These are phyloP conservation scores for Ectemnius continuus DNA, from an alignment of 2,888 invertebrate species.

Conservation along the genomic window DNA sequence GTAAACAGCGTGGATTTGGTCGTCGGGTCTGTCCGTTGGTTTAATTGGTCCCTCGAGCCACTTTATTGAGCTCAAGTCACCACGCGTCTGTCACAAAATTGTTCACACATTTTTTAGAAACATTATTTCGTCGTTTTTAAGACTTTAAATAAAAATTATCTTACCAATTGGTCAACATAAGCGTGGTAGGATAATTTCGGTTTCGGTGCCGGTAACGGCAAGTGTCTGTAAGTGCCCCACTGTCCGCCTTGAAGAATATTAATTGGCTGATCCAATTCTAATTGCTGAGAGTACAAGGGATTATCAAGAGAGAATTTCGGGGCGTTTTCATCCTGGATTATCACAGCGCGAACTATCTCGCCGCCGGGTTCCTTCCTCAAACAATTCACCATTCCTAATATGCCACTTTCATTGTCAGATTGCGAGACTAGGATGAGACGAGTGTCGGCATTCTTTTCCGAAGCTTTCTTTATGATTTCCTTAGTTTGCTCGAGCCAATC, in stretches of 20 bases:
- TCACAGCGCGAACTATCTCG: conserved; percentile 81
- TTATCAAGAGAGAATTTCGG: conserved; percentile 83
- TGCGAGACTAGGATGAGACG: conserved; percentile 84
- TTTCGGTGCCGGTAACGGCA: conserved; percentile 81
- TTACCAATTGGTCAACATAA: conserved; percentile 84
- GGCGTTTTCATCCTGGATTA: conserved; percentile 81
- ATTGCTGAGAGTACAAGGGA: conserved; percentile 83
- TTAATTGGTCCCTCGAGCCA: conserved; percentile 87
- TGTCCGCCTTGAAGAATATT: conserved; percentile 83
- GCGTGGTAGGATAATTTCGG: conserved; percentile 82
- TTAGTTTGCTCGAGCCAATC: conserved; percentile 75
- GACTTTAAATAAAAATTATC: neutral
- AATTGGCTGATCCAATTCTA: conserved; percentile 86
- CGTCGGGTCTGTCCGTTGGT: conserved; percentile 31
- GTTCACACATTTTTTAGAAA: too few species aligned
- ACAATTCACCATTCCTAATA: conserved; percentile 94
- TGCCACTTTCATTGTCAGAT: conserved; percentile 84
- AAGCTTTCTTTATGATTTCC: conserved; percentile 34
- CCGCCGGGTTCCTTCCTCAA: conserved; percentile 87
- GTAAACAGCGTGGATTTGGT: conserved; percentile 83
- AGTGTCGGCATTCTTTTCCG: conserved; percentile 78
- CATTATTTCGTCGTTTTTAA: too few species aligned
- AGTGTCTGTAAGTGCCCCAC: conserved; percentile 93
- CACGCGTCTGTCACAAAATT: conserved; percentile 80
- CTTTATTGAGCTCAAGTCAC: conserved; percentile 91